Conservation (phyloP, 1,140 invertebrate genomes). For the Phthorimaea operculella region DNA sequence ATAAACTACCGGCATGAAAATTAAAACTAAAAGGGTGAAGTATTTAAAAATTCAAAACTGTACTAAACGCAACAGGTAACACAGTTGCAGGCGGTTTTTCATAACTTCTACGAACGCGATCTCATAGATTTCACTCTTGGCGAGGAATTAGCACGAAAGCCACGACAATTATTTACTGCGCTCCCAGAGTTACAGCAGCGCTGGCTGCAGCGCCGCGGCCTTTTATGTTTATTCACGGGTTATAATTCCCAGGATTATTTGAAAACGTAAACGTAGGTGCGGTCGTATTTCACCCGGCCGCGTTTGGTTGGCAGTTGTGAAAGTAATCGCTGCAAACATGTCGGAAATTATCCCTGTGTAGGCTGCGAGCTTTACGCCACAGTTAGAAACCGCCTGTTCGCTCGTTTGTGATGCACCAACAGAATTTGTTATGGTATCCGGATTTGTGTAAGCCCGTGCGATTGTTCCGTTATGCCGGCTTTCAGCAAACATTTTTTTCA, state of each 20-base stretch:
- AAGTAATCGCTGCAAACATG: constrained; percentile 51
- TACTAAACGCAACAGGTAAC: constrained; percentile 37
- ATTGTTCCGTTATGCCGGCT: constrained; percentile 2
- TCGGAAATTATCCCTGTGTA: constrained; percentile 42
- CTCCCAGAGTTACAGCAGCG: constrained; percentile 40
- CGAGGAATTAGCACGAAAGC: constrained; percentile 46
- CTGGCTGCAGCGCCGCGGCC: constrained; percentile 25
- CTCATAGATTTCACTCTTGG: constrained; percentile 46
- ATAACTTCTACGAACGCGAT: constrained; percentile 25
- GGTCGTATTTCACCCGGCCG: constrained; percentile 41
- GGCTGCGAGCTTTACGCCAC: constrained; percentile 16
- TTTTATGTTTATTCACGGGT: constrained; percentile 56
- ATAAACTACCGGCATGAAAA: no score
- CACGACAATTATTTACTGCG: constrained; percentile 53
- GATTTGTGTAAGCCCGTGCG: constrained; percentile 11
- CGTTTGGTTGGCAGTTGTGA: constrained; percentile 33
- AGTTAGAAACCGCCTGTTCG: constrained; percentile 7
- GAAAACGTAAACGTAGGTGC: constrained; percentile 43
- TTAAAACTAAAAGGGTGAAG: neutral
- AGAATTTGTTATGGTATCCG: constrained; percentile 33
- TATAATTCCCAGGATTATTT: constrained; percentile 52
- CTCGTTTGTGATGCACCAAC: constrained; percentile 41
- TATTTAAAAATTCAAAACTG: constrained; percentile 12
- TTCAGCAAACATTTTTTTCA: no score
- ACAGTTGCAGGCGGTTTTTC: constrained; percentile 24